A percentile compares a stretch with the other conserved stretches of the same genome.
Conservation (phyloP, 2,113 vertebrate species). For the Ciconia boyciana region DNA sequence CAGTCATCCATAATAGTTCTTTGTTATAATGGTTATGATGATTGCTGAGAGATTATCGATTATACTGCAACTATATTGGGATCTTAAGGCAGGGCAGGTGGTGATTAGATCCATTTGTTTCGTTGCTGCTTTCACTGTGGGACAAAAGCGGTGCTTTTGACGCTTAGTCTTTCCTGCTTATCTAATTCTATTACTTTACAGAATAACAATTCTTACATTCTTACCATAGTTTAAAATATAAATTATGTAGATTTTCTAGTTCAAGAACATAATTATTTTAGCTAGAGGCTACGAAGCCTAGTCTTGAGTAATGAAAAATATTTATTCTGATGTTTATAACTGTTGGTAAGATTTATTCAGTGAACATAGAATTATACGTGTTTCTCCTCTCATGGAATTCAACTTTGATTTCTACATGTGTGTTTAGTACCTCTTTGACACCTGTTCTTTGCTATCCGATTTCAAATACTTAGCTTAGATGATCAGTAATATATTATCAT, state of each 20-base stretch:
- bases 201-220: not conserved
- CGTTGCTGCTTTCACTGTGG: not conserved
- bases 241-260: not conserved
- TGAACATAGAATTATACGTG: not conserved
- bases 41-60: not conserved
- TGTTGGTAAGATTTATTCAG: not conserved
- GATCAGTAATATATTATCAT: not conserved
- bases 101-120: not conserved
- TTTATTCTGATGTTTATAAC: not conserved
- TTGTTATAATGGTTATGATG: not conserved
- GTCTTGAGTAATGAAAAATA: not conserved
- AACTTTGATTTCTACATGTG: not conserved
- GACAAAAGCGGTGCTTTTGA: not conserved
- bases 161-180: not conserved
- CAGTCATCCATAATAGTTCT: not conserved
- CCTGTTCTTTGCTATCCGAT: not conserved
- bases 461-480: not conserved
- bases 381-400: not conserved
- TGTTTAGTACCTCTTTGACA: not conserved
- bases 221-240: not conserved
- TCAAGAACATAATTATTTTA: not conserved
- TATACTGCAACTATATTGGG: not conserved
- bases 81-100: not conserved
- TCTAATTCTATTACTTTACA: not conserved
- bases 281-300: not conserved